Evolutionary conservation across 2,113 vertebrate genomes (phyloP), one percentile per base, ranked within the genome.

Genomic region (Cyprinodon tularosa): DNA sequence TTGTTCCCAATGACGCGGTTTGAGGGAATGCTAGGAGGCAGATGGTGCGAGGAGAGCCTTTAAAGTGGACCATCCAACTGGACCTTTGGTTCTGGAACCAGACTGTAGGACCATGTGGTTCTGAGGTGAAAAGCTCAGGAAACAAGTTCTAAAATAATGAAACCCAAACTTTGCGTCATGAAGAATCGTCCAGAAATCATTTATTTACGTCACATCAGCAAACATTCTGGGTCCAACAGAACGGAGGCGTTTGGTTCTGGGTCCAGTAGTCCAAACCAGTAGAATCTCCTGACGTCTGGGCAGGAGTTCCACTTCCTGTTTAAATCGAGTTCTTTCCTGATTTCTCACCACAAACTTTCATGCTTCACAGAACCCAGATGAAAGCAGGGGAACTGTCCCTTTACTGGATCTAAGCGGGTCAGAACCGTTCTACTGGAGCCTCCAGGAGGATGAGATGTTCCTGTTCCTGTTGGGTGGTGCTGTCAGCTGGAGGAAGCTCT

Each of bases 361-460:
- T 14, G 53, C 53, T 1, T 17, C 17, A 62, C 29, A 29, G 20
- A 62, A 37, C 39, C 39, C 15, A 20, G 13, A 39, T 37, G 42
- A n/a, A 13, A 17, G n/a, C 10, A 64, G 40, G 10, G 4, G 29
- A 12, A n/a, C 20, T 44, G 11, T 65, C 63, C 10, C 63, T 65
- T 78, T 88, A 72, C 84, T 65, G 42, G 42, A 42, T 42, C 42
- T 42, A 4, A 42, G 42, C 4, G 9, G 42, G 42, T 9, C 42
- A 60, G 6, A 22, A 60, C 4, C 3, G 44, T 11, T 15, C 6
- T 20, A 57, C 50, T 8, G 4, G 50, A 9, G 29, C 17, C 6
- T 57, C 20, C 6, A n/a, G 17, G 15, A 12, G 2, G 20, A 17
- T n/a, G 17, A 20, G 50, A 9, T 57, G 50, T 29, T 29, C 29